Percentiles rank a stretch among this genome's conserved stretches.
These are phyloP conservation scores for Dinothrombium tinctorium DNA, from an alignment of 1,140 invertebrate species.

Conservation along the genomic window DNA sequence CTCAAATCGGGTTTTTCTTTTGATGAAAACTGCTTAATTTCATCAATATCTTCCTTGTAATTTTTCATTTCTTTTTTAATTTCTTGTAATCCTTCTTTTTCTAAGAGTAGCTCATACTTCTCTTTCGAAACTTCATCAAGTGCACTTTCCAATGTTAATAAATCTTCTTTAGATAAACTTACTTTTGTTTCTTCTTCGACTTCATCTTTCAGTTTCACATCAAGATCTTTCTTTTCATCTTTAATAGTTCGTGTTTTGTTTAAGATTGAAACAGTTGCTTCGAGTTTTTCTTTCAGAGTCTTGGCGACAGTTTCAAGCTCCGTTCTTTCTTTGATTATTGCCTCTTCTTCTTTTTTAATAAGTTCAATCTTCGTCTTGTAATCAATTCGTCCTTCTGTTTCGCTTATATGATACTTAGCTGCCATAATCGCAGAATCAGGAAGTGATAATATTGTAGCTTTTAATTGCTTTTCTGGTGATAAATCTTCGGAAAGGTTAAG, in stretches of 20 bases:
- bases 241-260: slow-evolving; percentile 10
- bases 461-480: slow-evolving; percentile 60
- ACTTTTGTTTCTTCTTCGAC: slow-evolving; percentile 13
- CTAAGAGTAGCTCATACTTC: slow-evolving; percentile 70
- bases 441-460: slow-evolving; percentile 68
- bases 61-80: slow-evolving; percentile 73
- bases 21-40: slow-evolving; percentile 46
- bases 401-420: slow-evolving; percentile 75
- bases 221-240: slow-evolving; percentile 1
- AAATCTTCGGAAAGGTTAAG: slow-evolving; percentile 74
- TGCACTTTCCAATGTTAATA: slow-evolving; percentile 59
- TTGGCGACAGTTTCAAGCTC: slow-evolving; percentile 24
- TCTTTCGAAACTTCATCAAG: slow-evolving; percentile 62
- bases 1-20: slow-evolving; percentile 18
- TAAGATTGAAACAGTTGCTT: slow-evolving; percentile 4
- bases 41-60: slow-evolving; percentile 43
- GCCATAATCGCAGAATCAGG: slow-evolving; percentile 58
- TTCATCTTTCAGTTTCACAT: slow-evolving; percentile 4
- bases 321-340: slow-evolving; percentile 63
- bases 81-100: slow-evolving; percentile 71
- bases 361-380: slow-evolving; percentile 72
- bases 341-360: slow-evolving; percentile 66
- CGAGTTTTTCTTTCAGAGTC: not conserved
- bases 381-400: slow-evolving; percentile 81
- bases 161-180: slow-evolving; percentile 29